Conservation (phyloP, 2,888 invertebrate species). For the Amblyteles armatorius region DNA sequence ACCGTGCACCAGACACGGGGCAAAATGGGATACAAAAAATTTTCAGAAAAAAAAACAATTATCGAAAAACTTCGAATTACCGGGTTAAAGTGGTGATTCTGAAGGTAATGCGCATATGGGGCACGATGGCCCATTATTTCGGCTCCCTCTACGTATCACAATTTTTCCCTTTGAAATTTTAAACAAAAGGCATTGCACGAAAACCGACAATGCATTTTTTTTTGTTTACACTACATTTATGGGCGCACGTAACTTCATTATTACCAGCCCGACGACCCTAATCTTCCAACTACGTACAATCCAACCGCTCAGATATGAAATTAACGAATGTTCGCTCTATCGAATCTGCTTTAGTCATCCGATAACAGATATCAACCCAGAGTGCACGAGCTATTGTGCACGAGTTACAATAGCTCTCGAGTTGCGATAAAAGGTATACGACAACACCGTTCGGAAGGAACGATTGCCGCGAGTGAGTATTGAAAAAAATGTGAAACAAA, state of each 20-base stretch:
- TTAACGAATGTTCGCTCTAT: neutral
- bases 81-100: too few species aligned
- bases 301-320: neutral
- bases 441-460: too few species aligned
- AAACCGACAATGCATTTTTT: neutral
- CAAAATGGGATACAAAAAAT: too few species aligned
- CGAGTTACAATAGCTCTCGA: slow-evolving; percentile 37
- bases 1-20: too few species aligned
- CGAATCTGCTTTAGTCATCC: neutral
- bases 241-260: neutral
- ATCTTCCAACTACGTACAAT: neutral
- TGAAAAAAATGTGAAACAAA: too few species aligned
- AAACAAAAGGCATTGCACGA: neutral
- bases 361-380: neutral
- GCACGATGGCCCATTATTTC: too few species aligned
- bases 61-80: too few species aligned
- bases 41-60: too few species aligned
- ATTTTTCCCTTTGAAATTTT: neutral
- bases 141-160: neutral
- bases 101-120: too few species aligned
- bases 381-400: slow-evolving; percentile 1
- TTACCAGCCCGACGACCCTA: neutral
- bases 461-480: neutral
- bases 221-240: neutral
- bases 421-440: neutral